These are phyloP conservation scores for human DNA, from an alignment of 2,113 vertebrate species.

Conservation along the genomic window DNA sequence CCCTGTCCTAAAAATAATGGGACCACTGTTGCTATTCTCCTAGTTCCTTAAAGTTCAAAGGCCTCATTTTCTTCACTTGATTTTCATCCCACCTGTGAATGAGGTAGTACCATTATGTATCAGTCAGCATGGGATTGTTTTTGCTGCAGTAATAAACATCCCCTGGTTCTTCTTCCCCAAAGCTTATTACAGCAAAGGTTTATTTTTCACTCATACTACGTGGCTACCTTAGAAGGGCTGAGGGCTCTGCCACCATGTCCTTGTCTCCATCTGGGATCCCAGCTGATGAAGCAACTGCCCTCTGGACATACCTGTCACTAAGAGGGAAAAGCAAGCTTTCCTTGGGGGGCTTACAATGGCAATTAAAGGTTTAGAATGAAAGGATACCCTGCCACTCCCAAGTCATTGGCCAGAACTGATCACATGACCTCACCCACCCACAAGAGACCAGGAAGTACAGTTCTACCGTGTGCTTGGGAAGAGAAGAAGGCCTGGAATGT, in stretches of 20 bases:
- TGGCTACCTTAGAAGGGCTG: neutral
- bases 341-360: neutral
- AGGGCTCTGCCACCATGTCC: neutral
- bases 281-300: neutral
- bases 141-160: neutral
- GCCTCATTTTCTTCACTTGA: neutral
- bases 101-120: neutral
- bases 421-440: neutral
- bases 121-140: neutral
- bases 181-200: neutral
- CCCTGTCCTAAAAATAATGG: neutral
- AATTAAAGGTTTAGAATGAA: neutral
- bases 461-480: accelerated
- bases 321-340: neutral
- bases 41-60: neutral
- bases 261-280: neutral
- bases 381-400: neutral
- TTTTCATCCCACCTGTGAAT: neutral
- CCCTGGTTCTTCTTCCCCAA: neutral
- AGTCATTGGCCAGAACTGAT: neutral
- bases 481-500: neutral
- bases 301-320: neutral
- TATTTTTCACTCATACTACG: accelerated
- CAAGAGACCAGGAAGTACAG: neutral
- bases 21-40: neutral